These are phyloP conservation scores for Phoxinus phoxinus DNA, from an alignment of 2,113 vertebrate genomes.

Conservation along the genomic window DNA sequence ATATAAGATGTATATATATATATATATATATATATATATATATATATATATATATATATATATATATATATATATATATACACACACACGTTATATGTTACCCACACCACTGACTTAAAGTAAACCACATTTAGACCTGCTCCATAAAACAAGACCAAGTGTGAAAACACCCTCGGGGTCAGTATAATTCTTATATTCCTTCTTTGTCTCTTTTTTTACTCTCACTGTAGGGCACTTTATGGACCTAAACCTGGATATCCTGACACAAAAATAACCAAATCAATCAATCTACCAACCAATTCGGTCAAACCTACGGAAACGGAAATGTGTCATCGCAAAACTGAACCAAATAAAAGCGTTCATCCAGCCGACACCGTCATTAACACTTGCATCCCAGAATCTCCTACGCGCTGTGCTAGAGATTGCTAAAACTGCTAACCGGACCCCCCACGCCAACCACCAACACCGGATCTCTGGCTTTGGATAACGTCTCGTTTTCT, in stretches of 20 bases:
- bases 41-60: no score
- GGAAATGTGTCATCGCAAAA: conserved; percentile 58
- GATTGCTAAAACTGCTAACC: conserved; percentile 43
- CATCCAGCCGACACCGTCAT: conserved; percentile 56
- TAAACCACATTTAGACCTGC: not conserved
- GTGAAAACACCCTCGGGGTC: not conserved
- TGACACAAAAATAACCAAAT: conserved; percentile 70
- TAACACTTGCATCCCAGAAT: conserved; percentile 47
- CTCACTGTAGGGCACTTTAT: conserved; percentile 65
- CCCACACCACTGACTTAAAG: not conserved
- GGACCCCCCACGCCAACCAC: conserved; percentile 15
- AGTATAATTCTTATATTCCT: conserved; percentile 14
- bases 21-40: no score
- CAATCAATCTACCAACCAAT: conserved; percentile 66
- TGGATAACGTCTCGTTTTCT: conserved; percentile 7
- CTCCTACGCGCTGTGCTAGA: conserved; percentile 55
- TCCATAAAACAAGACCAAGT: not conserved
- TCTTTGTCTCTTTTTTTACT: conserved; percentile 49
- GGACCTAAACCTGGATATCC: conserved; percentile 67
- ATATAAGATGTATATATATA: no score
- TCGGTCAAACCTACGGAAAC: conserved; percentile 59
- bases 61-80: no score
- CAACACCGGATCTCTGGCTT: conserved; percentile 25
- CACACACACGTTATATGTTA: no score
- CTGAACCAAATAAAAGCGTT: conserved; percentile 63